Evolutionary conservation across 2,113 vertebrate genomes (phyloP).

Genomic region (Phodopus roborovskii): DNA sequence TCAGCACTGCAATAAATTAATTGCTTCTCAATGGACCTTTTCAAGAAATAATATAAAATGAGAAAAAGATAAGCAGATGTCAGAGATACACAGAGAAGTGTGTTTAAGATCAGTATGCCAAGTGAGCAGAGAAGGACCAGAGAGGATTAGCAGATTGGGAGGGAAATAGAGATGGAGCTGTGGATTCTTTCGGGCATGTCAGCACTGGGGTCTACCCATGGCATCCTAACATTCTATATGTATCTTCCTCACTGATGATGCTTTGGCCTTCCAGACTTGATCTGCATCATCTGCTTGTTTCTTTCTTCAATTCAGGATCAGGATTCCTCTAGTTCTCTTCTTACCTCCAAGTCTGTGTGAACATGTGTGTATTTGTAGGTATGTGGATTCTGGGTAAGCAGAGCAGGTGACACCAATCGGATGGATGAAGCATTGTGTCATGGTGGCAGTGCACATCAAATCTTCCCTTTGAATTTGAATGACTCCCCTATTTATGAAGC

Average conservation of each 20-base stretch:
- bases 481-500: constrained; percentile 45
- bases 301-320: background rate
- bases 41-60: constrained; percentile 37
- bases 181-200: background rate
- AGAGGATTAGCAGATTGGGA: background rate
- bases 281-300: background rate
- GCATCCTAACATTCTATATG: background rate
- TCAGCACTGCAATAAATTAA: background rate
- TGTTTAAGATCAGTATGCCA: background rate
- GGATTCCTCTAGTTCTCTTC: background rate
- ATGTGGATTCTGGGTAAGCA: background rate
- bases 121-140: background rate
- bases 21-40: constrained; percentile 1
- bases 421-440: background rate
- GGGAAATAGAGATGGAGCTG: background rate
- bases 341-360: background rate
- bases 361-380: background rate
- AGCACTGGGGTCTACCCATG: background rate
- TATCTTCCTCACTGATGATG: background rate
- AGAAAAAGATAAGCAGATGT: background rate
- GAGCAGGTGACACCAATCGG: background rate
- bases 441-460: background rate
- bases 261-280: background rate
- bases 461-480: constrained; percentile 54
- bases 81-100: background rate